phyloP scores from a whole-genome alignment of 1,140 invertebrate species.

The Tigriopus japonicus region DNA sequence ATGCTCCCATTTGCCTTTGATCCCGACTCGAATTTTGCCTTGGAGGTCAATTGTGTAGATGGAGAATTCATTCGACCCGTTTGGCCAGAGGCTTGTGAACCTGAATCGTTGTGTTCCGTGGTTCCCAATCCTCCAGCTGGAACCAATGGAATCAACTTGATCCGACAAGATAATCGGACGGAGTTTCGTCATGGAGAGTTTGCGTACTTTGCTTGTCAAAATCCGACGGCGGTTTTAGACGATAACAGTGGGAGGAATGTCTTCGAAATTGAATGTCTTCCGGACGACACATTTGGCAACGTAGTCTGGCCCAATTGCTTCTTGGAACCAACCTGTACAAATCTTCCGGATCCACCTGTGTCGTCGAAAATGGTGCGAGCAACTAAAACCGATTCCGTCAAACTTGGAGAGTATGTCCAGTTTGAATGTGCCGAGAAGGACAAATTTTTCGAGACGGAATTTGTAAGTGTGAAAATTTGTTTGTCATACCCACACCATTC shows the following conservation, averaged over 20 bases:
- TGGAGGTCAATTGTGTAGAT: background rate
- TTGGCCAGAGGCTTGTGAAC: background rate
- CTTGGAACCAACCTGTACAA: background rate
- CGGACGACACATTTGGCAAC: background rate
- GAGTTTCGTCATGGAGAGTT: background rate
- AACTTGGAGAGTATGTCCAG: background rate
- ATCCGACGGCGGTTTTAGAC: background rate
- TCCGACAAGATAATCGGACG: background rate
- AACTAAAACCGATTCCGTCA: background rate
- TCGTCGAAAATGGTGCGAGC: background rate
- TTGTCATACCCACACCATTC: background rate
- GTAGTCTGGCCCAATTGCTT: background rate
- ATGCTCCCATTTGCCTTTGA: background rate
- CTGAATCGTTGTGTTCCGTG: background rate
- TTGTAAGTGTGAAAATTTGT: background rate
- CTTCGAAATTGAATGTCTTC: background rate
- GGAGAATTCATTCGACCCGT: background rate
- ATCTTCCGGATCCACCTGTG: background rate
- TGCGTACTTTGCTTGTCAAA: background rate
- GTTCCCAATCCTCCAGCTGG: background rate
- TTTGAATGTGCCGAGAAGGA: background rate
- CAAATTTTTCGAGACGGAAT: background rate
- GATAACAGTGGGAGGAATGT: background rate
- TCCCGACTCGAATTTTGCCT: background rate
- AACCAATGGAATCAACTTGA: background rate